Percentiles rank a stretch among this genome's conserved stretches.
Conservation (phyloP, 2,113 vertebrate species). For the Aegithalos caudatus region DNA sequence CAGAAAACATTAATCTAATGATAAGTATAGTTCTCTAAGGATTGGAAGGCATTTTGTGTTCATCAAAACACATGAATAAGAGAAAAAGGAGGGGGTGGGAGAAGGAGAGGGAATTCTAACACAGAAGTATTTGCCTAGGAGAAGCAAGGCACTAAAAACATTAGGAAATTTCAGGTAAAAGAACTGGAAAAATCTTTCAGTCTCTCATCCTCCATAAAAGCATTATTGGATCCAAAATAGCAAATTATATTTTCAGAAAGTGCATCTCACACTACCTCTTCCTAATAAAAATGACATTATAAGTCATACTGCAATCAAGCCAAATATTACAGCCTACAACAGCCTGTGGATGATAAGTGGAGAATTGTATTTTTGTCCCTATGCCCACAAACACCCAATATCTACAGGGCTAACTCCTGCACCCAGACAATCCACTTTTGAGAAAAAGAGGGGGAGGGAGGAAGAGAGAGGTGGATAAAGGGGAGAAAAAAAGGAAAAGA, state of each 20-base stretch:
- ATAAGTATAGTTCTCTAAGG: neutral
- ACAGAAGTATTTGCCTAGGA: neutral
- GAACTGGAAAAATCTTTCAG: neutral
- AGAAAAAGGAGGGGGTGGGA: neutral
- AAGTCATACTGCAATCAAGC: slow-evolving; percentile 5
- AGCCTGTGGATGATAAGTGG: neutral
- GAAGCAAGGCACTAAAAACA: neutral
- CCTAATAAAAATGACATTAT: slow-evolving; percentile 20
- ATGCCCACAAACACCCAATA: neutral
- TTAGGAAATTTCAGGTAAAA: slow-evolving; percentile 21
- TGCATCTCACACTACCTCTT: neutral
- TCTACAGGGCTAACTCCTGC: neutral
- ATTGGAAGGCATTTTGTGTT: slow-evolving; percentile 13
- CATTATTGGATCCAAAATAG: neutral
- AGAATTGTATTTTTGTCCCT: neutral
- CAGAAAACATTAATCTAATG: neutral
- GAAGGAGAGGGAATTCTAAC: slow-evolving; percentile 1
- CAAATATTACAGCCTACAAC: slow-evolving; percentile 16
- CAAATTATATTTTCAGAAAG: slow-evolving; percentile 16
- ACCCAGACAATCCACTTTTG: neutral
- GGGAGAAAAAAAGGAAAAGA: neutral
- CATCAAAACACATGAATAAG: slow-evolving; percentile 41
- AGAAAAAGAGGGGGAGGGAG: neutral
- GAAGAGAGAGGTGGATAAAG: neutral
- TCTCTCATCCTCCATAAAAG: neutral